phyloP scores from a whole-genome alignment of 2,113 vertebrate genomes.

The Nymphicus hollandicus region DNA sequence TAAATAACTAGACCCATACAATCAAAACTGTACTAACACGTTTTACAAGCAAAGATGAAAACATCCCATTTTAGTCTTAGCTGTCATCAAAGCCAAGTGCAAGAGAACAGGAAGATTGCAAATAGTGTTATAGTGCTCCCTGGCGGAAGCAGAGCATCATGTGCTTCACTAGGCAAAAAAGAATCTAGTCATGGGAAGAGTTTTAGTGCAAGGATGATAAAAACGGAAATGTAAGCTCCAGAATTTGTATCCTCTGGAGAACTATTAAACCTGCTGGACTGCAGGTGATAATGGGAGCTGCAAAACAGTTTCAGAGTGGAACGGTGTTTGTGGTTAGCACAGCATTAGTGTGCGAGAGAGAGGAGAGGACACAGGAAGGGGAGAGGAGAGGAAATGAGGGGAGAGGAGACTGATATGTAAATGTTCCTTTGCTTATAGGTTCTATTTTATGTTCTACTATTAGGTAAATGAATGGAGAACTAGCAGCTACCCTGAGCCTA shows the following conservation, averaged over 20 bases:
- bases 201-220: background rate
- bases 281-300: background rate
- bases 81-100: background rate
- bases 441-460: background rate
- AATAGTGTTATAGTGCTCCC: constrained; percentile 30
- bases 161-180: background rate
- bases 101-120: no score
- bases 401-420: background rate
- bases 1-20: background rate
- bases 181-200: fast-evolving
- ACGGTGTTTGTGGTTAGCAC: background rate
- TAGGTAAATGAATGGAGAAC: background rate
- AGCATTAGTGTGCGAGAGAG: background rate
- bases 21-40: fast-evolving
- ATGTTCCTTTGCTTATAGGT: background rate
- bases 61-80: background rate
- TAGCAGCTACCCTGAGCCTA: background rate
- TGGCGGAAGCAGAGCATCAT: constrained; percentile 19
- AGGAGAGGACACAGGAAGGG: background rate
- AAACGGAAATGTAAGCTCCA: background rate
- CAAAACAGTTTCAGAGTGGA: background rate
- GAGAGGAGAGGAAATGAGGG: background rate
- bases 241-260: background rate
- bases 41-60: background rate
- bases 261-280: background rate